Evolutionary conservation across 2,888 invertebrate species (phyloP).

Genomic region (Melieria picta): DNA sequence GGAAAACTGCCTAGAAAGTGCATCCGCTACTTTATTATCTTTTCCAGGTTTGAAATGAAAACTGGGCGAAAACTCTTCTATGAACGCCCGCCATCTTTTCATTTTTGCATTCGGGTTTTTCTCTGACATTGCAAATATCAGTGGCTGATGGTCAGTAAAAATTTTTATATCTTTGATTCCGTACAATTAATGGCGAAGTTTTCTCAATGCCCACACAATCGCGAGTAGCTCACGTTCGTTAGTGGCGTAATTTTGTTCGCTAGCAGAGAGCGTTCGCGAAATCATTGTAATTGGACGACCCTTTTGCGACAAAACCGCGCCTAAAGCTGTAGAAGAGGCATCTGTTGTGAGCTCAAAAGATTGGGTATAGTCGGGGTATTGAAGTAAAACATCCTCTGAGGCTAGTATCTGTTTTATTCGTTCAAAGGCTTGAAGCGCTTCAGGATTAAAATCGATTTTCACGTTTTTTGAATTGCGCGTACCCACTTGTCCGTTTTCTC

Average conservation of each 20-base stretch:
- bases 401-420: conserved; percentile 25
- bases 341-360: conserved; percentile 16
- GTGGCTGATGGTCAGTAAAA: conserved; percentile 40
- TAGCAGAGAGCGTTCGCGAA: conserved; percentile 18
- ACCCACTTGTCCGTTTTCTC: conserved; percentile 18
- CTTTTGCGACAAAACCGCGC: conserved; percentile 33
- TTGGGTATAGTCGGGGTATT: conserved; percentile 14
- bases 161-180: background rate
- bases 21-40: conserved; percentile 40
- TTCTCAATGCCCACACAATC: conserved; percentile 44
- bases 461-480: conserved; percentile 10
- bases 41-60: conserved; percentile 39
- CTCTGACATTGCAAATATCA: conserved; percentile 40
- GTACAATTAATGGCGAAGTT: conserved; percentile 55
- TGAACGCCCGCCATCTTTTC: conserved; percentile 30
- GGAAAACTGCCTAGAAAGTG: conserved; percentile 39
- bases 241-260: conserved; percentile 34
- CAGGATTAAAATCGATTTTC: conserved; percentile 29
- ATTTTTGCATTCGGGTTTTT: conserved; percentile 40
- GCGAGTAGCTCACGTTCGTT: conserved; percentile 31
- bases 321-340: conserved; percentile 25
- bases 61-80: conserved; percentile 33
- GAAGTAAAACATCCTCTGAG: conserved; percentile 26
- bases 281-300: conserved; percentile 17
- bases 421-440: conserved; percentile 15